Evolutionary conservation across 2,113 vertebrate genomes (phyloP).

Genomic region (Myotis yumanensis): DNA sequence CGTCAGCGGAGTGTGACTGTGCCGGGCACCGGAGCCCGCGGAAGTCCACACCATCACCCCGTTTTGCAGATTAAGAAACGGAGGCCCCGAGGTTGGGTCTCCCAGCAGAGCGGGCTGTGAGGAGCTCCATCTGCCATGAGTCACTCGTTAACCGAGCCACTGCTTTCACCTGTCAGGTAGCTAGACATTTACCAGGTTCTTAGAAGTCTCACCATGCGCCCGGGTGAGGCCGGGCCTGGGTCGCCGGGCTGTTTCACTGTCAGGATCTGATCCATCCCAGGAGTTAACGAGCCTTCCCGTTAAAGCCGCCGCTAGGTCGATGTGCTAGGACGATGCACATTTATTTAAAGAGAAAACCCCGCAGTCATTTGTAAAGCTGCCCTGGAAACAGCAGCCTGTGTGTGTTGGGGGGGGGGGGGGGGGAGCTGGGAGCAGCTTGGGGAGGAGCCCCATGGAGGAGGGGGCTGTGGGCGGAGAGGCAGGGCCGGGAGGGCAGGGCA

Average conservation of each 20-base stretch:
- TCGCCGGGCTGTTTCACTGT: rapidly evolving
- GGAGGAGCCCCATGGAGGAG: background rate
- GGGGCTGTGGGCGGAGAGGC: background rate
- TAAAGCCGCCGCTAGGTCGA: background rate
- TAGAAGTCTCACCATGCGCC: background rate
- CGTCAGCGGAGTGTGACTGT: rapidly evolving
- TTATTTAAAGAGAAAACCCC: background rate
- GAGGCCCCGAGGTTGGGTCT: background rate
- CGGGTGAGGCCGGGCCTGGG: background rate
- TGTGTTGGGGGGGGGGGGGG: background rate
- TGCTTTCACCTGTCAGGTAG: background rate
- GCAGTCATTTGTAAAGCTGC: background rate
- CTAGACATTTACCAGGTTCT: too few relatives aligned
- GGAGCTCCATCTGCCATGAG: too few relatives aligned
- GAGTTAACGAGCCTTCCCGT: rapidly evolving
- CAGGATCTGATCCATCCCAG: rapidly evolving
- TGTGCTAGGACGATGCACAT: rapidly evolving
- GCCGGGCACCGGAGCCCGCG: background rate
- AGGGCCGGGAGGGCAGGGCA: too few relatives aligned
- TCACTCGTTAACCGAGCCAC: background rate
- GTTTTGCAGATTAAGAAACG: background rate
- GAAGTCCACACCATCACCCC: background rate
- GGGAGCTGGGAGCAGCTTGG: background rate
- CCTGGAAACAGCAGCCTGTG: rapidly evolving
- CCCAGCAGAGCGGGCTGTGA: background rate